Percentiles rank a stretch among this genome's conserved stretches.
Conservation (phyloP, 1,140 invertebrate genomes). For the Drosophila bocki region DNA sequence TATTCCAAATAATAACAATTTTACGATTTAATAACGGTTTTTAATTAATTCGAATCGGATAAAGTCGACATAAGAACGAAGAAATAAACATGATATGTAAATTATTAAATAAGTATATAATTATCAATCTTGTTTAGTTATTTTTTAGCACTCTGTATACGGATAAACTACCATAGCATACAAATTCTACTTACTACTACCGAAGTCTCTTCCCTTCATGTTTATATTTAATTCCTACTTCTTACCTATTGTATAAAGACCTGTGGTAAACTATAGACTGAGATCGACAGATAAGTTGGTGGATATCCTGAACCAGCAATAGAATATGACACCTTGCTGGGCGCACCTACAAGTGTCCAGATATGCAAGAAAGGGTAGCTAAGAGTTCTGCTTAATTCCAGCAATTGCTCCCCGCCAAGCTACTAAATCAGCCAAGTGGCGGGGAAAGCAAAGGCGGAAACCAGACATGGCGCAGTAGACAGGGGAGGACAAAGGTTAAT, state of each 20-base stretch:
- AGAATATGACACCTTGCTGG: neutral
- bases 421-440: constrained; percentile 58
- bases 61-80: no score
- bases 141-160: no score
- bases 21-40: no score
- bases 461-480: constrained; percentile 22
- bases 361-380: constrained; percentile 1
- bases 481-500: constrained; percentile 72
- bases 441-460: neutral
- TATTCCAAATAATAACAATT: no score
- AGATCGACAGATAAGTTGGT: neutral
- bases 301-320: no score
- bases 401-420: constrained; percentile 49
- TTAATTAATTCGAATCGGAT: no score
- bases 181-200: neutral
- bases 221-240: neutral
- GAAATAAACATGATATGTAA: no score
- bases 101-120: no score
- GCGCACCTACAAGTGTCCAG: neutral
- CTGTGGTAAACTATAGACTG: neutral
- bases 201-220: neutral
- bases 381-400: constrained; percentile 59
- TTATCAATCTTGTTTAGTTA: no score
- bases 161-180: neutral
- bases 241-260: neutral